Base-by-base conservation (phyloP, 1,140 invertebrate species). In the Drosophila azteca region DNA sequence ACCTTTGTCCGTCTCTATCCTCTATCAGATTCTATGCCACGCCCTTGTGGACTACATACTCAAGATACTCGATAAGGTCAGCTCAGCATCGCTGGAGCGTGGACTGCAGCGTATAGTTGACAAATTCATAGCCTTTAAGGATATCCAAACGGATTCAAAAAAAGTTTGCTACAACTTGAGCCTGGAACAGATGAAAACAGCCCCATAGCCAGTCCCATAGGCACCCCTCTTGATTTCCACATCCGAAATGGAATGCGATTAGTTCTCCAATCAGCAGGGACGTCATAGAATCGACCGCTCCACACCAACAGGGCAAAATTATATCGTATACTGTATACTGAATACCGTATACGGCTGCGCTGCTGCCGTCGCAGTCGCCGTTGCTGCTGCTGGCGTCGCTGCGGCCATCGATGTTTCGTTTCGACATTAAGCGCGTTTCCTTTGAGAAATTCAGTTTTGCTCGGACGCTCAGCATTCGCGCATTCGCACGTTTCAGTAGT, bases 371-470 rank as follows among this genome's bases (percentile, higher is more conserved):
- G 52, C 51, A 22, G 69, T 54, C 44, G 59, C 52, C n/a, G 57
- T 51, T 35, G 43, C 62, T 39, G 43, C 62, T 39, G 35, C 35
- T 39, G 35, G 35, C 7, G 53, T 51, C 43, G 59, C 53, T 22
- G 57, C 43, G 15, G 66, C 63, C 51, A 53, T 46, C 66, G 62
- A 73, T 20, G 17, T 89, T 74, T 67, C 62, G 73, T 69, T 85
- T 84, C 74, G 75, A 65, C 71, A 63, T 59, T 74, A 73, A 90
- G 71, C 82, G 83, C 57, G 41, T 81, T 87, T 88, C 83, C 82
- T 87, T 87, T 44, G 62, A 82, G 66, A 87, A 82, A 65, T 82
- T 87, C 57, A 87, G 82, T 87, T 83, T 68, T 52, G 64, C 52
- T 58, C 48, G 59, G 58, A 65, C 70, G 78, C 79, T 87, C 82